Conservation (phyloP, 2,113 vertebrate genomes). For the Mus spicilegus region DNA sequence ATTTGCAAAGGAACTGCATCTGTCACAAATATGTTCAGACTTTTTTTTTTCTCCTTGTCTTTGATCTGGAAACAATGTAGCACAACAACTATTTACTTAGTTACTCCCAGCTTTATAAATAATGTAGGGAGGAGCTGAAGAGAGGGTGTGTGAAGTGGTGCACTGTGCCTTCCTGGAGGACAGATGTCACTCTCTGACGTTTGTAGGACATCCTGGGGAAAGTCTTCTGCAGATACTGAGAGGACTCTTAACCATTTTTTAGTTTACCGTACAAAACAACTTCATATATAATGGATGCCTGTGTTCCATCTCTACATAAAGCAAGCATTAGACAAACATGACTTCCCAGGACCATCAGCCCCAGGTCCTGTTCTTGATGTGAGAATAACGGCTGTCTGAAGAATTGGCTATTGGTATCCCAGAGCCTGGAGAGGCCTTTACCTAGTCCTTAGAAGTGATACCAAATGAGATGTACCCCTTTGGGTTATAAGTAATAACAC, state of each 20-base stretch:
- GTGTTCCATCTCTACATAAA: neutral
- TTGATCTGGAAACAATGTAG: neutral
- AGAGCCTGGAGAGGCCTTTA: neutral
- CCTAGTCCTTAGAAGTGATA: neutral
- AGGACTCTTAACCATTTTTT: neutral
- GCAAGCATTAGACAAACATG: slow-evolving; percentile 22
- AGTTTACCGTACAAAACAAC: neutral
- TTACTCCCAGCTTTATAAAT: neutral
- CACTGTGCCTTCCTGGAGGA: neutral
- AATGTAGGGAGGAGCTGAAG: neutral
- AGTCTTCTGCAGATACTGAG: neutral
- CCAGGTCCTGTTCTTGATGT: neutral
- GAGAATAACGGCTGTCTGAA: neutral
- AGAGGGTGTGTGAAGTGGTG: neutral
- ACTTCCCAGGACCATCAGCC: neutral
- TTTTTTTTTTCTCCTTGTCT: neutral
- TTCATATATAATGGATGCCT: too few species aligned
- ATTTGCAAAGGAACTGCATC: neutral
- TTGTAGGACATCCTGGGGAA: neutral
- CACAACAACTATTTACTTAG: neutral
- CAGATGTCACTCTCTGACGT: neutral
- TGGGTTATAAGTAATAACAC: neutral
- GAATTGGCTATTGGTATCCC: neutral
- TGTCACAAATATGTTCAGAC: neutral
- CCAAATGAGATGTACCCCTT: neutral